Evolutionary conservation across 2,888 invertebrate species (phyloP), one percentile per base, ranked within the genome.

Genomic region (Tetramorium bicarinatum): DNA sequence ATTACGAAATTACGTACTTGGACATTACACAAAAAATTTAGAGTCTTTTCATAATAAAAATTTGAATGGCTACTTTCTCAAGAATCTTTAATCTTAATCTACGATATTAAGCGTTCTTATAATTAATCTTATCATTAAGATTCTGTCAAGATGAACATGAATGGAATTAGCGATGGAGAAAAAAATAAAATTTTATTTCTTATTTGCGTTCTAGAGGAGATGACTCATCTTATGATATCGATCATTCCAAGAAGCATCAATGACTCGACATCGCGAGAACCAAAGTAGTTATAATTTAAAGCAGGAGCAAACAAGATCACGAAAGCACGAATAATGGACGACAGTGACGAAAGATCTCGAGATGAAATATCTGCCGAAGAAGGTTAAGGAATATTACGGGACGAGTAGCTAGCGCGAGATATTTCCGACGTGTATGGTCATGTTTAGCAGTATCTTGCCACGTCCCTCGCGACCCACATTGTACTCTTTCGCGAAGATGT

Each of bases 371-470:
- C 56, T 84, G 56, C 54, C 56, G 82, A 87, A 82, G 77, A 75
- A 76, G 74, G 80, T 82, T 62, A 44, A 87, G 83, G 85, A 89
- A 89, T 89, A 84, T 69, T 54, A 75, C 74, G 85, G 83, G 62
- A 64, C 83, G 84, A 82, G 80, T 21, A 85, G 83, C 62, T 52
- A 67, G 49, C 85, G 82, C 83, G 83, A 87, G 87, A 91, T 88
- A 89, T 92, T 92, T 92, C 88, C 81, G 86, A 92, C 91, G 81
- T 92, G 92, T 91, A 93, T 90, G 92, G 91, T 87, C 86, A 87
- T 87, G 90, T 90, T 93, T 92, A 92, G 91, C 88, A 83, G 89
- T 88, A 89, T 88, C 88, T 87, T 80, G 86, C 62, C 77, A 61
- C 64, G 82, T 82, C 64, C 59, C 41, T 47, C 69, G 54, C 71